These are phyloP conservation scores for Saguinus midas DNA, from an alignment of 2,113 vertebrate species.

Conservation along the genomic window DNA sequence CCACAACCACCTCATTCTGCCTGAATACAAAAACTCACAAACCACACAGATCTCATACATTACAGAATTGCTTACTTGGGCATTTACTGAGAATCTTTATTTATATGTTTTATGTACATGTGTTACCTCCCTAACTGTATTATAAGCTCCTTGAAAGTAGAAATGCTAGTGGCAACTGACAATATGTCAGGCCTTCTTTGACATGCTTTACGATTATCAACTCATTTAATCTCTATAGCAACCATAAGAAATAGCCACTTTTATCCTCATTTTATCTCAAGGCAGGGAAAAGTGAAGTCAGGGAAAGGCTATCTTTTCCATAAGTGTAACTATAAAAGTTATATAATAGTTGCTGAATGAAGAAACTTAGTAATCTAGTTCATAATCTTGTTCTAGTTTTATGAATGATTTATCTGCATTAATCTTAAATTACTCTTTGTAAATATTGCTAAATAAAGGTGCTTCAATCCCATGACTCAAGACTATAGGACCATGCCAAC, in stretches of 20 bases:
- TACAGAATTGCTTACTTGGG: neutral
- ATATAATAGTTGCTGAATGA: neutral
- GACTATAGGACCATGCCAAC: neutral
- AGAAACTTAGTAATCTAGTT: neutral
- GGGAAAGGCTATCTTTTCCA: neutral
- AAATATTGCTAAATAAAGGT: neutral
- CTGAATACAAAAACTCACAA: neutral
- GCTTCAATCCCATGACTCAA: neutral
- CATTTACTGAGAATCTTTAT: neutral
- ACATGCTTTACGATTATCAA: neutral
- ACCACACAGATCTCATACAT: neutral
- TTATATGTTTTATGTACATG: neutral
- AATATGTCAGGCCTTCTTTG: neutral
- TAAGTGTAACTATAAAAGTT: neutral
- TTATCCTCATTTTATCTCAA: neutral
- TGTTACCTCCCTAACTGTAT: neutral
- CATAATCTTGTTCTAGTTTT: conserved; percentile 6
- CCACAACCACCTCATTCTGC: neutral
- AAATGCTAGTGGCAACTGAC: neutral
- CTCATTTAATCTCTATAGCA: neutral
- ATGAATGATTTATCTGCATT: neutral
- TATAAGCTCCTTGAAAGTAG: neutral
- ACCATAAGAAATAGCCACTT: neutral
- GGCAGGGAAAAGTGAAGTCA: neutral
- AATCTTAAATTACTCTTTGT: neutral